Conservation (phyloP, 2,888 invertebrate genomes). For the Anthoptus insignis region DNA sequence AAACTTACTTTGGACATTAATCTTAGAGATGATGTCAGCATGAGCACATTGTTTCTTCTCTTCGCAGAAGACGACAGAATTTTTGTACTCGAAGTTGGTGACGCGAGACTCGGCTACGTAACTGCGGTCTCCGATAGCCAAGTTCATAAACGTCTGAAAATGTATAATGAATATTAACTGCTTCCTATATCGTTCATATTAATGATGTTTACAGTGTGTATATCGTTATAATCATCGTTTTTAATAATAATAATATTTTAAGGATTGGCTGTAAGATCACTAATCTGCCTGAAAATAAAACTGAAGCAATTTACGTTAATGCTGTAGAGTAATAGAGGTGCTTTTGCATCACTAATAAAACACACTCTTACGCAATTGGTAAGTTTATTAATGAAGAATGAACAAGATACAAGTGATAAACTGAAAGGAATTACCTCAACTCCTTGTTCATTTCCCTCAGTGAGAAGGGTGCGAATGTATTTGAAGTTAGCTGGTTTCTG, state of each 20-base stretch:
- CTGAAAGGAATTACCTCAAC: slow-evolving; percentile 74
- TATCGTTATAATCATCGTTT: no score
- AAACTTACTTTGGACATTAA: slow-evolving; percentile 75
- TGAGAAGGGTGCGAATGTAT: slow-evolving; percentile 88
- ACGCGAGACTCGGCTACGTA: slow-evolving; percentile 90
- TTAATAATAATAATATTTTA: no score
- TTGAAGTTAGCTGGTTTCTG: slow-evolving; percentile 92
- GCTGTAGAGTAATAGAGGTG: no score
- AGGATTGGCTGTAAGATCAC: no score
- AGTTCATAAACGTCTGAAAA: slow-evolving; percentile 88
- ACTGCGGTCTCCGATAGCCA: slow-evolving; percentile 90
- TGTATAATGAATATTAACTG: background rate
- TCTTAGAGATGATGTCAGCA: slow-evolving; percentile 89
- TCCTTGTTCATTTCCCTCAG: slow-evolving; percentile 90
- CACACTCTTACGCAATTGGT: no score
- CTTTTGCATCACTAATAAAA: no score
- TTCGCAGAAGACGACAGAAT: slow-evolving; percentile 91
- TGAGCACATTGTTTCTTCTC: slow-evolving; percentile 93
- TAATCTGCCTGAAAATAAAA: no score
- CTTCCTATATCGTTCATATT: no score
- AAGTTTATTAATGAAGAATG: no score
- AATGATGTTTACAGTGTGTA: no score
- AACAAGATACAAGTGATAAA: no score
- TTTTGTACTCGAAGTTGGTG: slow-evolving; percentile 91
- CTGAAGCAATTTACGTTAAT: no score